A percentile compares a stretch with the other conserved stretches of the same genome.
phyloP scores from a whole-genome alignment of 2,888 invertebrate species.

The Phalera bucephala region DNA sequence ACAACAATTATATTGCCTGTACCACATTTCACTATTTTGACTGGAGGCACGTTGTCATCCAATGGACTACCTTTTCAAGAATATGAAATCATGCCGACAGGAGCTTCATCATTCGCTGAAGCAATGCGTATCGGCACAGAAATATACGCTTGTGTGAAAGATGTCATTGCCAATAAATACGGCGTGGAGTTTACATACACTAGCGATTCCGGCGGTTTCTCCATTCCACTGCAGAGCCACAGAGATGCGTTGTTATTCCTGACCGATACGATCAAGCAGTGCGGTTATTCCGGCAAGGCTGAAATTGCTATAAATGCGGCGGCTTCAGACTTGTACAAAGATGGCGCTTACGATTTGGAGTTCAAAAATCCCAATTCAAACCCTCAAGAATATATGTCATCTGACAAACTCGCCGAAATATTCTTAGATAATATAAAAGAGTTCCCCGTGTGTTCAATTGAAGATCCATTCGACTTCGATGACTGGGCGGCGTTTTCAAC shows the following conservation, averaged over 20 bases:
- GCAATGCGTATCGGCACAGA: conserved; percentile 99
- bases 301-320: conserved; percentile 99
- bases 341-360: conserved; percentile 95
- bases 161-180: conserved; percentile 94
- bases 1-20: conserved; percentile 95
- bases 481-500: conserved; percentile 98
- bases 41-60: conserved; percentile 97
- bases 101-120: conserved; percentile 94
- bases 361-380: conserved; percentile 98
- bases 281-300: conserved; percentile 95
- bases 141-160: conserved; percentile 96
- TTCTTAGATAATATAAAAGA: conserved; percentile 95
- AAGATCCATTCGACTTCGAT: conserved; percentile 99
- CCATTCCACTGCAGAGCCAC: conserved; percentile 96
- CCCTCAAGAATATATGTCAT: conserved; percentile 90
- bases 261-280: conserved; percentile 93
- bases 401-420: conserved; percentile 92
- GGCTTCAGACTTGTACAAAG: conserved; percentile 96
- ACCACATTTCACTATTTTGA: conserved; percentile 98
- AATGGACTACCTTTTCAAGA: conserved; percentile 98
- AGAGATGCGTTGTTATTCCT: conserved; percentile 95
- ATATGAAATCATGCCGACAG: conserved; percentile 96
- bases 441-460: conserved; percentile 95
- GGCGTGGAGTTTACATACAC: conserved; percentile 96
- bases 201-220: conserved; percentile 98